Base-by-base conservation (phyloP, 2,113 vertebrate species). In the Salvator merianae region DNA sequence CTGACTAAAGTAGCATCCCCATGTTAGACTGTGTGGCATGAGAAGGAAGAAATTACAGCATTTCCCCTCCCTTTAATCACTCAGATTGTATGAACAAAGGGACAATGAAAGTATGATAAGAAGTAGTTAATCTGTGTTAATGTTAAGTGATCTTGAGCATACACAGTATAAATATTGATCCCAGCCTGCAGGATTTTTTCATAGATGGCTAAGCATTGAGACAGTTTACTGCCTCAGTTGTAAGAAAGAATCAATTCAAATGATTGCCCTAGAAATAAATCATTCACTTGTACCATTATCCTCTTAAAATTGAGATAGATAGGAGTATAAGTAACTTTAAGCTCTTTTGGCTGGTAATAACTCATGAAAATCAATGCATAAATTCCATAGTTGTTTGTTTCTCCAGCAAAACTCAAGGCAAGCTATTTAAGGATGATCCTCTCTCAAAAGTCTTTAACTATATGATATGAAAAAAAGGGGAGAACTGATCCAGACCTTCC, bases 61-160 rank as follows among this genome's bases (percentile, higher is more conserved):
- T n/a, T 82, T 63, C 26, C 20, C 28, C 16, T 13, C 36, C 22
- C 40, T 50, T 69, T 47, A 47, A 69, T 68, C 40, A 47, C 16
- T 1, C 30, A 30, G 68, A 2, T 72, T 38, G 34, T 72, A 28
- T n/a, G 69, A n/a, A 73, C 26, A 73, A 62, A n/a, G 14, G 50
- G 12, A 5, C 30, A 71, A 28, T 81, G 50, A 10, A 38, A 38
- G 34, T 62, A 8, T 82, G 50, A 34, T 40, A 40, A 38, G 24
- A 26, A 18, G 38, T 82, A 73, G n/a, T 73, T 82, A 82, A 62
- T 62, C 69, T 82, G 70, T 30, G n/a, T 73, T 82, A 82, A 82
- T 30, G 43, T 73, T 82, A 82, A 82, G 36, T 73, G 53, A 73
- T 73, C 34, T 62, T 82, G 26, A 82, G 53, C 50, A 72, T 72